phyloP scores from a whole-genome alignment of 2,888 invertebrate species.

The Noctua janthe region DNA sequence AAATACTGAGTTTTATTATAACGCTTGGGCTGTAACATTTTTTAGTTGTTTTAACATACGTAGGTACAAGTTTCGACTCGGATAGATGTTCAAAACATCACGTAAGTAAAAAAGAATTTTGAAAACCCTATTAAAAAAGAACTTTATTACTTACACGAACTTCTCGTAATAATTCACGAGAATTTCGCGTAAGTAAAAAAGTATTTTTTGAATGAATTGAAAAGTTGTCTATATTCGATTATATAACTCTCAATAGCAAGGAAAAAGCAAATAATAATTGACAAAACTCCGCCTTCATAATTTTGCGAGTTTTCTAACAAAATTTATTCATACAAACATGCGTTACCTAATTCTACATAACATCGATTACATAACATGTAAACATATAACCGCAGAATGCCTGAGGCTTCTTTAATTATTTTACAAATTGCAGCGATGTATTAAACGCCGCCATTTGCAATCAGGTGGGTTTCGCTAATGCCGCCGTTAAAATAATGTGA shows the following conservation, averaged over 20 bases:
- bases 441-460: constrained; percentile 52
- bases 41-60: constrained; percentile 14
- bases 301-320: constrained; percentile 33
- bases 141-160: background rate
- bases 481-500: constrained; percentile 57
- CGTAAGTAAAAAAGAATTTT: background rate
- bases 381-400: constrained; percentile 45
- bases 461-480: constrained; percentile 50
- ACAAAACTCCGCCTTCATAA: constrained; percentile 7
- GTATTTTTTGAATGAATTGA: background rate
- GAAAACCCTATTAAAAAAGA: background rate
- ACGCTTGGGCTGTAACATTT: background rate
- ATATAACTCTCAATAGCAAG: background rate
- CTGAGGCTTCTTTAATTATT: constrained; percentile 62
- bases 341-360: constrained; percentile 59
- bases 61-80: background rate
- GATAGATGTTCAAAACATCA: too few species aligned
- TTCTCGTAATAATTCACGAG: background rate
- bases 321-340: constrained; percentile 42
- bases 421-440: constrained; percentile 59
- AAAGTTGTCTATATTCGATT: background rate
- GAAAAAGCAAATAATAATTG: background rate
- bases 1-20: background rate
- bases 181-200: too few species aligned
- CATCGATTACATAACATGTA: constrained; percentile 45